Percentiles rank a stretch among this genome's conserved stretches.
Conservation (phyloP, 2,888 invertebrate species). For the Pheosia gnoma region DNA sequence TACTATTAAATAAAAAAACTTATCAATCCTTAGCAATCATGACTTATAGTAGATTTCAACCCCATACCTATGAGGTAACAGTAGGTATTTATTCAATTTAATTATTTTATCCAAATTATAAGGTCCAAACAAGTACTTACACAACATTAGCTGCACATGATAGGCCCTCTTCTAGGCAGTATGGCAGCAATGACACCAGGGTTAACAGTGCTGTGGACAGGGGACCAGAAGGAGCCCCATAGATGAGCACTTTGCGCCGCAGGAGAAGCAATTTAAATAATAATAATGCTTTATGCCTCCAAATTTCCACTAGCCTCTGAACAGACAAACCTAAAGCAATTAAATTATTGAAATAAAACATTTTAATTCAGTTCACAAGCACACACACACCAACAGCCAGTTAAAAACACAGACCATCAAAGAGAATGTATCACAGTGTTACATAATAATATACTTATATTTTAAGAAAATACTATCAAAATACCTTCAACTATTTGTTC, state of each 20-base stretch:
- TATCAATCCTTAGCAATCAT: no score
- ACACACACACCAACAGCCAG: no score
- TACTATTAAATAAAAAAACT: no score
- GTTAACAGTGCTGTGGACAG: conserved; percentile 94
- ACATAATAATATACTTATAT: not conserved
- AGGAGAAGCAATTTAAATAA: conserved; percentile 96
- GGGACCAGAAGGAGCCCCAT: conserved; percentile 95
- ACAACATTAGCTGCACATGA: conserved; percentile 92
- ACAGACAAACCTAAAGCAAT: conserved; percentile 89
- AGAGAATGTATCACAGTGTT: no score
- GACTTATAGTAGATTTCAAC: no score
- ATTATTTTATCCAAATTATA: no score
- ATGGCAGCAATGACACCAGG: conserved; percentile 95
- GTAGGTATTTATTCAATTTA: not conserved
- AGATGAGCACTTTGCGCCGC: conserved; percentile 95
- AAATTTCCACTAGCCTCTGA: conserved; percentile 91
- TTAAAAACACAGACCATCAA: no score
- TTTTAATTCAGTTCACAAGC: no score
- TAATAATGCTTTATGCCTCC: conserved; percentile 96
- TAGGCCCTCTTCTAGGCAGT: conserved; percentile 93
- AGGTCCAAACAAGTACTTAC: conserved; percentile 65
- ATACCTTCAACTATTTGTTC: conserved; percentile 80
- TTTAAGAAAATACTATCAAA: not conserved
- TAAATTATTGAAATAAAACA: no score
- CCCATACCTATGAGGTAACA: no score